Conservation (phyloP, 2,888 invertebrate species). For the Nephrotoma flavescens region DNA sequence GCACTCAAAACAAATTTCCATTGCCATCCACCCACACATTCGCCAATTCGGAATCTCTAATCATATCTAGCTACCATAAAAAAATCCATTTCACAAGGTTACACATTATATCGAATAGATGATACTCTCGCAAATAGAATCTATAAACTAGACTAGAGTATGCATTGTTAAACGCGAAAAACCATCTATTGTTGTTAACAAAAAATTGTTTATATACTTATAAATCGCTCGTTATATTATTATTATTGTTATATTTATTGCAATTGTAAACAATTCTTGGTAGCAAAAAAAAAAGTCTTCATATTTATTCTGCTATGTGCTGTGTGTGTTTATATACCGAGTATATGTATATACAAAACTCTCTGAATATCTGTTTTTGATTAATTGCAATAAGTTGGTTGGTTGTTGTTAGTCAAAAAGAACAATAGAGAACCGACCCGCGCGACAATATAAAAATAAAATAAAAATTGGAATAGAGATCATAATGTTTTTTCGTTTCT, state of each 20-base stretch:
- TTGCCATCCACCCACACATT: not conserved
- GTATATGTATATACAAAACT: not conserved
- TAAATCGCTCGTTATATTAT: not conserved
- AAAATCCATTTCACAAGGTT: not conserved
- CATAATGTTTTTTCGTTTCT: not conserved
- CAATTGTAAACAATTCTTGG: not conserved
- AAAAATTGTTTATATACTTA: not conserved
- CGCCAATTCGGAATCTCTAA: not conserved
- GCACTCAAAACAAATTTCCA: not conserved
- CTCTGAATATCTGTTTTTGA: not conserved
- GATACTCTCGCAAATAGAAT: not conserved
- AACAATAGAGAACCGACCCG: not conserved
- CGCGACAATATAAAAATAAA: not conserved
- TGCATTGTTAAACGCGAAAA: not conserved
- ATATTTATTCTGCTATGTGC: not conserved
- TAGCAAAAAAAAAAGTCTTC: not conserved
- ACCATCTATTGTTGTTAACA: not conserved
- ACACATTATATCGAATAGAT: not conserved
- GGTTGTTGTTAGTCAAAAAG: not conserved
- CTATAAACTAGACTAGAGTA: not conserved
- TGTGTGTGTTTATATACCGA: not conserved
- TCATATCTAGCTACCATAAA: not conserved
- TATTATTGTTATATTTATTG: not conserved
- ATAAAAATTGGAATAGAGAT: not conserved
- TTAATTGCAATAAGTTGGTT: not conserved